Evolutionary conservation across 2,113 vertebrate genomes (phyloP).

Genomic region (Ptyas mucosa): DNA sequence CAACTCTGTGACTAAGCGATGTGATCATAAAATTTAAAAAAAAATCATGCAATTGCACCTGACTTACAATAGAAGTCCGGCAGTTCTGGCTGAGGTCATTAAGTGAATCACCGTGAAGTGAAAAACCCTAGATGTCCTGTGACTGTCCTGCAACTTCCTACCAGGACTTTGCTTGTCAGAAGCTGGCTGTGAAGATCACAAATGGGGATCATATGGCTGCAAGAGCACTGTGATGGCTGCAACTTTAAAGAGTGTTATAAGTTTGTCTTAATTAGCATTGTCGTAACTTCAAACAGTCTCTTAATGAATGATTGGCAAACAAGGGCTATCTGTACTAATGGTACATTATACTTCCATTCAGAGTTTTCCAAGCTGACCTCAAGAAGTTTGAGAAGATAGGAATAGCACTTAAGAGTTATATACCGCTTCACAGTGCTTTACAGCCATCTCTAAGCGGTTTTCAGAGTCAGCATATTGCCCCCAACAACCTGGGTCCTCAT

Average conservation of each 20-base stretch:
- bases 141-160: background rate
- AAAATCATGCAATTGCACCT: background rate
- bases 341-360: background rate
- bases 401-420: too few species aligned
- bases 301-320: background rate
- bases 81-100: background rate
- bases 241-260: background rate
- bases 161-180: background rate
- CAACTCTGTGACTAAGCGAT: background rate
- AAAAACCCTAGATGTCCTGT: background rate
- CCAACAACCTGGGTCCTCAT: too few species aligned
- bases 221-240: background rate
- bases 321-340: background rate
- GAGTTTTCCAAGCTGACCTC: too few species aligned
- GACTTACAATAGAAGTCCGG: background rate
- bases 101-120: background rate
- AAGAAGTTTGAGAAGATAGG: background rate
- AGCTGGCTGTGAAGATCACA: background rate
- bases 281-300: background rate
- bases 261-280: background rate
- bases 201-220: background rate
- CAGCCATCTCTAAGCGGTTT: too few species aligned
- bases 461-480: too few species aligned
- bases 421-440: too few species aligned
- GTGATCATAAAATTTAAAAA: background rate